phyloP scores from a whole-genome alignment of 2,113 vertebrate species.

The Chamaetylas fuelleborni region DNA sequence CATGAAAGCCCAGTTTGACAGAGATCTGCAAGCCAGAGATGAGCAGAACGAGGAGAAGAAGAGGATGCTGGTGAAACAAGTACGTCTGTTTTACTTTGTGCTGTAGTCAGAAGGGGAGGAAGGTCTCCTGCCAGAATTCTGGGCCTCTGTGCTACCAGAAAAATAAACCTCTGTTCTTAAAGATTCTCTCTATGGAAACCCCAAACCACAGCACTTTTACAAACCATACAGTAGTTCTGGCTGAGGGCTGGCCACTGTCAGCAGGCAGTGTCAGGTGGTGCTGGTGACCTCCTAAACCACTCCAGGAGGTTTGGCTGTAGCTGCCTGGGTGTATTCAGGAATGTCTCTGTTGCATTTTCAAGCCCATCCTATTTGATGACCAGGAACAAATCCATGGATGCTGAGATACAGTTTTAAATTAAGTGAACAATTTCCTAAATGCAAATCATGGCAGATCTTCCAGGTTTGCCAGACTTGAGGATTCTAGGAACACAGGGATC shows the following conservation, averaged over 20 bases:
- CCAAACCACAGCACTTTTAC: background rate
- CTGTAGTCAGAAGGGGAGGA: background rate
- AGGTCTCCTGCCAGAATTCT: background rate
- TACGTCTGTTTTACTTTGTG: background rate
- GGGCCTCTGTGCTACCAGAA: background rate
- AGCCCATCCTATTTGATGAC: background rate
- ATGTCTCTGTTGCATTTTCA: background rate
- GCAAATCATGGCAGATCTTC: background rate
- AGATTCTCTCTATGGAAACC: background rate
- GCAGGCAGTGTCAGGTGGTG: background rate
- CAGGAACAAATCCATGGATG: background rate
- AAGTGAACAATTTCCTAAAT: background rate
- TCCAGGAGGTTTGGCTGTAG: background rate
- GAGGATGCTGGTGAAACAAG: constrained; percentile 92
- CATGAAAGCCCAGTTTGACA: constrained; percentile 96
- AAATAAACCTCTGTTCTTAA: background rate
- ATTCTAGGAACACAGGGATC: background rate
- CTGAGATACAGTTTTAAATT: background rate
- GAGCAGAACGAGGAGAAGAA: constrained; percentile 98
- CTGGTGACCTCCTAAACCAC: background rate
- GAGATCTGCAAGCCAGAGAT: constrained; percentile 89
- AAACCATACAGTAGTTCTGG: background rate
- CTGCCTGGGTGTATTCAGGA: background rate
- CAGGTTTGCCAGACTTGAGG: background rate
- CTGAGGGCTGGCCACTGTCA: background rate